These are phyloP conservation scores for Yponomeuta malinellus DNA, from an alignment of 2,888 invertebrate species.

Conservation along the genomic window DNA sequence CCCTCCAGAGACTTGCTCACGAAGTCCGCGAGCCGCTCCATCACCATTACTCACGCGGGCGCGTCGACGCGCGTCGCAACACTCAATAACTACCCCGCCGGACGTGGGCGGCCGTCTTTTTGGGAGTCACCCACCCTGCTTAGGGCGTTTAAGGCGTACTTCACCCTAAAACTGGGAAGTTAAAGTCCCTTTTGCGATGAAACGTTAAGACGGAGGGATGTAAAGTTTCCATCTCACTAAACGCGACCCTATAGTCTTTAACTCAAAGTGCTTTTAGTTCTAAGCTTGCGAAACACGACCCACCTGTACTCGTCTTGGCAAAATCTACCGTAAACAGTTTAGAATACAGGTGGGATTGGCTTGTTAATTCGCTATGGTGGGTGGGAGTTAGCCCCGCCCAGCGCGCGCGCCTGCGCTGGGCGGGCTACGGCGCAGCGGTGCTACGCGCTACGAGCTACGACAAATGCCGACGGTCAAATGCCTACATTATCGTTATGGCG, in stretches of 20 bases:
- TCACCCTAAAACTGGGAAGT: neutral
- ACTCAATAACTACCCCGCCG: constrained; percentile 34
- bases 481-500: constrained; percentile 71
- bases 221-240: neutral
- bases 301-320: constrained; percentile 16
- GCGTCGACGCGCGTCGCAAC: constrained; percentile 59
- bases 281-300: constrained; percentile 17
- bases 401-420: constrained; percentile 59
- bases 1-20: constrained; percentile 91
- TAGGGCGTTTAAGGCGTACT: neutral
- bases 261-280: neutral
- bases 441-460: constrained; percentile 25
- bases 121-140: constrained; percentile 9
- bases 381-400: constrained; percentile 49
- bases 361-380: constrained; percentile 34
- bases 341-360: constrained; percentile 25
- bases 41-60: constrained; percentile 73
- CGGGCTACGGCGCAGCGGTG: constrained; percentile 26
- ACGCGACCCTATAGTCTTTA: neutral
- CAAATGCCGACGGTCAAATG: constrained; percentile 50
- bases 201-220: neutral
- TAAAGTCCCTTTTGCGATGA: neutral
- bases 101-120: constrained; percentile 20
- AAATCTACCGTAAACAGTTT: constrained; percentile 13
- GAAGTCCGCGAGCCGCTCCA: constrained; percentile 94